phyloP scores from a whole-genome alignment of 2,797 vertebrate genomes.

The Anabacerthia variegaticeps region DNA sequence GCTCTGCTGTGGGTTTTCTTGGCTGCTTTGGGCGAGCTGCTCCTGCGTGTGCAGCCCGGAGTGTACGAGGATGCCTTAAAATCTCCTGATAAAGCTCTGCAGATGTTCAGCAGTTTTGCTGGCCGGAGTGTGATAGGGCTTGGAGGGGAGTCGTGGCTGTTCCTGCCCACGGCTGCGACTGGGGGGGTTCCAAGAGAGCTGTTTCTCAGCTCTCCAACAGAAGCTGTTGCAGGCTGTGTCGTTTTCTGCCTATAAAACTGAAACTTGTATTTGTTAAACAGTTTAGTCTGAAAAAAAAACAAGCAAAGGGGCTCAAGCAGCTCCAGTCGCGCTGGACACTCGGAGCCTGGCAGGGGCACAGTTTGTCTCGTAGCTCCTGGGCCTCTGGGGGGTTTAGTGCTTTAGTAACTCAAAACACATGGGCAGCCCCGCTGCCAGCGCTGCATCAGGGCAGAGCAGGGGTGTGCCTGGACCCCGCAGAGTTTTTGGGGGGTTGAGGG shows the following conservation, averaged over 20 bases:
- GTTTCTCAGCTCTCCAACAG: background rate
- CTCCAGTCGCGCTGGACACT: rapidly evolving
- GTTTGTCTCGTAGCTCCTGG: background rate
- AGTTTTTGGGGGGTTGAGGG: background rate
- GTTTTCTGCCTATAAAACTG: background rate
- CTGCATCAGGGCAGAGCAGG: background rate
- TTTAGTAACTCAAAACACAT: background rate
- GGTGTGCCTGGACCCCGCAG: rapidly evolving
- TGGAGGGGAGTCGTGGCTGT: background rate
- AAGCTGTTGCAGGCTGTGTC: background rate
- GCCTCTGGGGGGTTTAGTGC: background rate
- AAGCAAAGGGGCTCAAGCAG: background rate
- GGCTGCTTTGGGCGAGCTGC: background rate
- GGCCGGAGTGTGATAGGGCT: background rate
- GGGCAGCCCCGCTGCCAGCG: rapidly evolving
- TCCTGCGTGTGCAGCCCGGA: background rate
- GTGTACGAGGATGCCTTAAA: background rate
- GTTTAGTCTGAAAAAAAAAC: background rate
- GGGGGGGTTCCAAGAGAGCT: background rate
- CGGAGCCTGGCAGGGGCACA: background rate
- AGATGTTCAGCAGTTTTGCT: background rate
- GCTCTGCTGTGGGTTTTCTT: background rate
- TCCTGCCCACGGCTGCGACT: background rate
- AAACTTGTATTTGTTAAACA: background rate
- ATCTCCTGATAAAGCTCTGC: background rate